Conservation (phyloP, 2,888 invertebrate genomes). For the Lissonota sp. region DNA sequence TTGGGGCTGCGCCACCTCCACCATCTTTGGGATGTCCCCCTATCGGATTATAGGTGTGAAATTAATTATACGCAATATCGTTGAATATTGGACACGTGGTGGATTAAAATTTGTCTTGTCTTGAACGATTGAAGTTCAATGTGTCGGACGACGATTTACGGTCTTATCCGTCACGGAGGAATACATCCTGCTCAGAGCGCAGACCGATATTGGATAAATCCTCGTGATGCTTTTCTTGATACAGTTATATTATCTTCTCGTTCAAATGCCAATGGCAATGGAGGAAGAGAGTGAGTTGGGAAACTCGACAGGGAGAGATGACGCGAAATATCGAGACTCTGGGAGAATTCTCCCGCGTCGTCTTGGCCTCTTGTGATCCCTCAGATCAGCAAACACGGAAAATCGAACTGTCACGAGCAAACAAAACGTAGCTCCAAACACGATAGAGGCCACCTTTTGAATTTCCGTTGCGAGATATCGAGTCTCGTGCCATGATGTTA, state of each 20-base stretch:
- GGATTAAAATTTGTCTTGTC: constrained; percentile 5
- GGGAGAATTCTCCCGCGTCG: constrained; percentile 19
- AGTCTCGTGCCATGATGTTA: constrained; percentile 21
- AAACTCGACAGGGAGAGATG: not conserved
- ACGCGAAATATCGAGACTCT: constrained; percentile 39
- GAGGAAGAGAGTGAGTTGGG: no score
- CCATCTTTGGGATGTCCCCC: not conserved
- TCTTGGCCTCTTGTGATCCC: constrained; percentile 15
- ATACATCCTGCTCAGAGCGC: not conserved
- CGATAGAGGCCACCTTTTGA: constrained; percentile 51
- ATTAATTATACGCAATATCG: not conserved
- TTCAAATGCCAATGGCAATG: no score
- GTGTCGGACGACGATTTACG: not conserved
- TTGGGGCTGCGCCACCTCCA: constrained; percentile 31
- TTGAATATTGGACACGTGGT: not conserved
- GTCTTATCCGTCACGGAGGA: not conserved
- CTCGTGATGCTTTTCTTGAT: not conserved
- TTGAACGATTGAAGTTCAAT: not conserved
- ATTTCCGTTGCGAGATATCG: constrained; percentile 55
- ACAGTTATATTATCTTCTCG: not conserved
- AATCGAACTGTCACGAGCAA: constrained; percentile 69
- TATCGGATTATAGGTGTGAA: not conserved
- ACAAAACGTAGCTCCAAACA: constrained; percentile 46
- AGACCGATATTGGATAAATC: constrained; percentile 17
- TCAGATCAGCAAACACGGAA: constrained; percentile 52